Base-by-base conservation (phyloP, 2,797 vertebrate species). In the Melanotaenia nigrans region DNA sequence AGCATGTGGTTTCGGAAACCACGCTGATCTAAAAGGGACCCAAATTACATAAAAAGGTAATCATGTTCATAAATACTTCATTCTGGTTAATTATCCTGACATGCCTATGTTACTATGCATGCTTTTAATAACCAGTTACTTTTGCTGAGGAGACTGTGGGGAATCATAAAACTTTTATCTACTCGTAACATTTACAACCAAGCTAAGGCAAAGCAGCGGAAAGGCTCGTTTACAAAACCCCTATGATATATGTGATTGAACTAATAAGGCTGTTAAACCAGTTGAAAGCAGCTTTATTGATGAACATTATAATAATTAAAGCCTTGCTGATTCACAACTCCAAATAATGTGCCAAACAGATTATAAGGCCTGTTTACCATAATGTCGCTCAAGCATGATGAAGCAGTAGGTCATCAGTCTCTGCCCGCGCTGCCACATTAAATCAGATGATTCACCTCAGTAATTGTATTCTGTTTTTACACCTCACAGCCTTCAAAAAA, bases 151-250 rank as follows among this genome's bases (percentile, higher is more conserved):
- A 79, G 54, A 51, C 80, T 65, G 13, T 5, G 7, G 73, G 72
- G 81, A 78, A 61, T 75, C 67, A 82, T 86, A 71, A 81, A 89
- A 81, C 47, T 77, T 86, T 77, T 75, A 89, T 68, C 65, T 72
- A 61, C 71, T 71, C 54, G 7, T 73, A 77, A 74, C 71, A 53
- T 78, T 85, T 66, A 89, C 63, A 71, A 30, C 53, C 24, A 5
- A 59, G 68, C 78, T 54, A 35, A 66, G 38, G 66, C 63, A 73
- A 53, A 72, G 61, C 61, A 59, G 49, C 77, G 24, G 63, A 68
- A 73, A 55, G 3, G 6, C 11, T 77, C 68, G 30, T 79, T 77
- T 70, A 62, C 36, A 73, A 36, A 66, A 65, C 42, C 54, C n/a
- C 56, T 25, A 35, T 58, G 61, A 66, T 74, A 47, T 42, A 30